Base-by-base conservation (phyloP, 2,113 vertebrate species). In the Anser brachyrhynchus region DNA sequence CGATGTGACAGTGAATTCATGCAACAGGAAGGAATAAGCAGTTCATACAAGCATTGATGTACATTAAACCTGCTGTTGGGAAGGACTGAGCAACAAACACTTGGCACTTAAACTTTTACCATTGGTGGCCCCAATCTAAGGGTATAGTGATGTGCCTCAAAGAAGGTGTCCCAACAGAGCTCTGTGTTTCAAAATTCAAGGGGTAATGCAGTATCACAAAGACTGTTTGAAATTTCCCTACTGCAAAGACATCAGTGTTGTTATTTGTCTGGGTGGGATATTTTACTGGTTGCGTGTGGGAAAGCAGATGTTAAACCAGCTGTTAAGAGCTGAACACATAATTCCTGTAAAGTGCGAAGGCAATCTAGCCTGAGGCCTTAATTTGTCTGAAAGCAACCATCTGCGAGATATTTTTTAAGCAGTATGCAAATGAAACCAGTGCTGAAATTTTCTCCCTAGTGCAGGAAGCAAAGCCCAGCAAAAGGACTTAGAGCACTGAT, bases 291-390 rank as follows among this genome's bases (percentile, higher is more conserved):
- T 51, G 4, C 35, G 26, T 18, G 58, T 26, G 57, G 13, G 57
- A 26, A 69, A 86, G 83, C 87, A 96, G 92, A 90, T 94, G 93
- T 37, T 79, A 80, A 95, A 93, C 11, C 86, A 95, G 90, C 89
- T 95, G 85, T 43, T 71, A 11, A 57, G 54, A 80, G 46, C 49
- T 33, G 66, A 78, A 89, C 73, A 58, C 0, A 1, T 84, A 89
- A 90, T 93, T 94, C 74, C 85, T 87, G 49, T 61, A 72, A 90
- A 96, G 44, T 76, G 77, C 49, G 84, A 66, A 51, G 61, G 49
- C 62, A 79, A 72, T 79, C 49, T 75, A 87, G 21, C 77, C 37
- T 4, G 10, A 73, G 71, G 75, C 55, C 62, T 91, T 75, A 88
- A 89, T 93, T 93, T 95, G 65, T 75, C 73, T 96, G 80, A 96